phyloP scores from a whole-genome alignment of 2,113 vertebrate genomes.

The Chauna torquata region DNA sequence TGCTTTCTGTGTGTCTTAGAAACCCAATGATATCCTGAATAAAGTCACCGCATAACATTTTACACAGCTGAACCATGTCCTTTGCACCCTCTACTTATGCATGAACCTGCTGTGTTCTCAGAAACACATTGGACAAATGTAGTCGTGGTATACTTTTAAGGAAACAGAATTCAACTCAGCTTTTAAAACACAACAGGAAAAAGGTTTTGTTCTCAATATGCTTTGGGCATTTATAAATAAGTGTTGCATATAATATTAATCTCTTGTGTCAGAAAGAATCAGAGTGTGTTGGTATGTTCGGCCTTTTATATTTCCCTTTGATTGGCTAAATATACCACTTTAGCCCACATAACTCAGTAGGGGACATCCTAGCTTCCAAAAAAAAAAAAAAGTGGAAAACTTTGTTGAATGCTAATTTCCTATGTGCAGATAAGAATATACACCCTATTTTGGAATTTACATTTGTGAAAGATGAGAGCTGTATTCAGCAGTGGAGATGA shows the following conservation, averaged over 20 bases:
- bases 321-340: not conserved
- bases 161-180: not conserved
- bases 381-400: conserved; percentile 1
- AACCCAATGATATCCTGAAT: not conserved
- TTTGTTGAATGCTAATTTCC: not conserved
- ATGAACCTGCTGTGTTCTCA: not conserved
- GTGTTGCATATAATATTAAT: not conserved
- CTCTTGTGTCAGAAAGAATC: not conserved
- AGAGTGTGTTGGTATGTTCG: not conserved
- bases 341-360: not conserved
- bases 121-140: not conserved
- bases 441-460: conserved; percentile 21
- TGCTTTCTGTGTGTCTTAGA: not conserved
- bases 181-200: not conserved
- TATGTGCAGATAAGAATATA: not conserved
- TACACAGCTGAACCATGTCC: not conserved
- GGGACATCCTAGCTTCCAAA: not conserved
- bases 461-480: not conserved
- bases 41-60: not conserved
- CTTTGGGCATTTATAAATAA: not conserved
- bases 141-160: not conserved
- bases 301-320: conserved; percentile 1
- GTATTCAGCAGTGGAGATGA: not conserved
- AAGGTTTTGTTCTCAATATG: not conserved
- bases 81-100: fast-evolving